Percentiles rank a stretch among this genome's conserved stretches.
These are phyloP conservation scores for Parauchenoglanis punctatus DNA, from an alignment of 2,797 vertebrate species.

Conservation along the genomic window DNA sequence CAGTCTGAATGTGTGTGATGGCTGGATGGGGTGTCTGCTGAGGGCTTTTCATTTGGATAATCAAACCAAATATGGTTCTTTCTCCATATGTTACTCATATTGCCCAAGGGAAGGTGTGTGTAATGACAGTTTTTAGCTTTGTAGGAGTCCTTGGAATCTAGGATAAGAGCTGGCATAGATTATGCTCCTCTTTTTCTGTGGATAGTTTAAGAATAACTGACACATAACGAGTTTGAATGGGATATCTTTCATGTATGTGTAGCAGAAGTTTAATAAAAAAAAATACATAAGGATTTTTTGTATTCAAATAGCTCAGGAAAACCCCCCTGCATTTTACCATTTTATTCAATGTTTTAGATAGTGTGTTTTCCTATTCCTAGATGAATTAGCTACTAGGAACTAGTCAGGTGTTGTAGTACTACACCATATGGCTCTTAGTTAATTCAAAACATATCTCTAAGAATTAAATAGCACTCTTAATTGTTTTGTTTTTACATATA, in stretches of 20 bases:
- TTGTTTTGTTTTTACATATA: neutral
- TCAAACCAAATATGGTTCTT: constrained; percentile 61
- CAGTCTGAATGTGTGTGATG: constrained; percentile 41
- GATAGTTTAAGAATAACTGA: neutral
- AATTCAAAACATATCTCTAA: neutral
- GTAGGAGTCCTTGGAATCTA: constrained; percentile 22
- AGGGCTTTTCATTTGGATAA: constrained; percentile 69
- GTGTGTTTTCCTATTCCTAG: neutral
- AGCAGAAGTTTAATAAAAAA: neutral
- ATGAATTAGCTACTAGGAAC: neutral
- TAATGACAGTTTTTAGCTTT: constrained; percentile 49
- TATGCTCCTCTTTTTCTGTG: constrained; percentile 5
- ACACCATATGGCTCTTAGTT: neutral
- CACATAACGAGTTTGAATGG: neutral
- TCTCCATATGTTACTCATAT: constrained; percentile 57
- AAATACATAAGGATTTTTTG: neutral
- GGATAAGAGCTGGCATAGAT: constrained; percentile 5
- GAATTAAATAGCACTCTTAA: neutral
- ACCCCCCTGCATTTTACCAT: neutral
- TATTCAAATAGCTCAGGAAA: neutral
- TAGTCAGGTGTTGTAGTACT: neutral
- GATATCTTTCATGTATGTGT: neutral
- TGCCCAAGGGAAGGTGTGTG: constrained; percentile 46
- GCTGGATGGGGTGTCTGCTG: constrained; percentile 62
- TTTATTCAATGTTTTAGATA: neutral